Evolutionary conservation across 1,140 invertebrate genomes (phyloP).

Genomic region (Drosophila novamexicana): DNA sequence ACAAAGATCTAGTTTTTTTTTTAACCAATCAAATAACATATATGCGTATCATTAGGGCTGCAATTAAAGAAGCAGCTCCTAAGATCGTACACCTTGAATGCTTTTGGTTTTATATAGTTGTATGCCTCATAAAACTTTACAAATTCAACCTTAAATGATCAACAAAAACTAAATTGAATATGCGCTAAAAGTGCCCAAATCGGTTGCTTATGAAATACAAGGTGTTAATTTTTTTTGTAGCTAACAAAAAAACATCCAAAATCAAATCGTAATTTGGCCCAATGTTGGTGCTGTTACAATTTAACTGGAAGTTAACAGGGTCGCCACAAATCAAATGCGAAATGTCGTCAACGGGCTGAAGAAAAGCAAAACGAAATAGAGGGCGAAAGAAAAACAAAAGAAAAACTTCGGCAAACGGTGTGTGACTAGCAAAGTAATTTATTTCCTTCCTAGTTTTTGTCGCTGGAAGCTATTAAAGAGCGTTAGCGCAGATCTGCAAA

Average conservation of each 20-base stretch:
- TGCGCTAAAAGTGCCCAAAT: conserved; percentile 68
- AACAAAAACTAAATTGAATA: conserved; percentile 48
- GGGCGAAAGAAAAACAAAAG: conserved; percentile 33
- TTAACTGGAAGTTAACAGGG: conserved; percentile 42
- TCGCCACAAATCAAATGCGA: conserved; percentile 52
- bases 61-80: conserved; percentile 35
- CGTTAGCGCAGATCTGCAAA: conserved; percentile 66
- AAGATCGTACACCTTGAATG: conserved; percentile 25
- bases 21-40: conserved; percentile 14
- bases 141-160: conserved; percentile 59
- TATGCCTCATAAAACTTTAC: conserved; percentile 63
- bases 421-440: conserved; percentile 61
- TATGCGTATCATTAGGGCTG: conserved; percentile 17
- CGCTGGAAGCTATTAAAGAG: conserved; percentile 71
- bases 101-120: conserved; percentile 8
- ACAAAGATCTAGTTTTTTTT: conserved; percentile 3
- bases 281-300: conserved; percentile 63
- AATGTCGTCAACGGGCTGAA: conserved; percentile 28
- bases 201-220: conserved; percentile 54
- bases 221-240: conserved; percentile 49
- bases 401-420: conserved; percentile 30
- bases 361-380: conserved; percentile 7
- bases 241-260: conserved; percentile 16
- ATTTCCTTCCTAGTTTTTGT: conserved; percentile 80
- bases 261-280: conserved; percentile 50